Base-by-base conservation (phyloP, 2,113 vertebrate genomes). In the Heterochromis multidens region DNA sequence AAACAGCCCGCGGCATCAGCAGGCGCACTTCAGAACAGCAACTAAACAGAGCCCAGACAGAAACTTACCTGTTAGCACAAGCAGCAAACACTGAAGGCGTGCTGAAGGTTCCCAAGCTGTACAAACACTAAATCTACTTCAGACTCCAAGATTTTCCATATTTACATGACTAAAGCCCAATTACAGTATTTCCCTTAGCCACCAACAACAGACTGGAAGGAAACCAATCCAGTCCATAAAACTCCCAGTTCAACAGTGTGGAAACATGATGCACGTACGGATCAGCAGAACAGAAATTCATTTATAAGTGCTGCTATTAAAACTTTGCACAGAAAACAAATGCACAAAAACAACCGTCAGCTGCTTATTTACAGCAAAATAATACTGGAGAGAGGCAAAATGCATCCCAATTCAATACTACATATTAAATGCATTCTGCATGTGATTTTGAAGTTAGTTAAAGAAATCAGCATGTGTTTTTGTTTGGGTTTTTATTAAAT, bases 351-450 rank as follows among this genome's bases (percentile, higher is more conserved):
- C 16, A 52, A 7, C 10, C 67, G 0, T 52, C 1, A 52, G 13
- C 7, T 1, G 37, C 63, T 25, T 43, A 25, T 67, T 23, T n/a
- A 25, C 0, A 43, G 67, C 25, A 72, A 5, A 72, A 52, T 29
- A 72, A 49, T 23, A 70, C 40, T 8, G 6, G 29, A 12, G 40
- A 2, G 16, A 72, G 2, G 14, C 0, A 46, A 70, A 27, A 0
- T 27, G 65, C 27, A 16, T 11, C 5, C 0, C 14, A 19, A 23
- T 19, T 70, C 23, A 70, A 46, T 25, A 40, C 37, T 46, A 49
- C 65, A 70, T 43, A 14, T 43, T 43, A 43, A 43, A 13, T 5
- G 40, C 0, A 46, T 46, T 46, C 65, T 19, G 40, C 23, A 29
- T 7, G 23, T 27, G 23, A 65, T 23, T 65, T 21, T 49, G 46